A percentile compares a stretch with the other conserved stretches of the same genome.
phyloP scores from a whole-genome alignment of 2,113 vertebrate species.

The Kryptolebias marmoratus region DNA sequence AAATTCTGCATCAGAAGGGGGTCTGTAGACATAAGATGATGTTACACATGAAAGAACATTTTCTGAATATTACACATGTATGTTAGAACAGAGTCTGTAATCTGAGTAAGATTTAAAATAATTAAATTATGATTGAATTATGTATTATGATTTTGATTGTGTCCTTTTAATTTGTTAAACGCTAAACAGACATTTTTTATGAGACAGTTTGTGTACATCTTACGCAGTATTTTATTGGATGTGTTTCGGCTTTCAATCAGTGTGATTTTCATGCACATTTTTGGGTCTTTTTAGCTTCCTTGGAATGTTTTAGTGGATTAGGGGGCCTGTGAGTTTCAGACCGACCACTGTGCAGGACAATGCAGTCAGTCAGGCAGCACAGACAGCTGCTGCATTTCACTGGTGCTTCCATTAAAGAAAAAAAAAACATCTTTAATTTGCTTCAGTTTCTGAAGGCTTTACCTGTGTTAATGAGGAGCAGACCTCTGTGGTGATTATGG shows the following conservation, averaged over 20 bases:
- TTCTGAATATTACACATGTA: no score
- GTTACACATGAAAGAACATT: no score
- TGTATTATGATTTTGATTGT: no score
- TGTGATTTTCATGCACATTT: conserved; percentile 5
- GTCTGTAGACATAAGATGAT: no score
- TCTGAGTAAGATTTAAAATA: neutral
- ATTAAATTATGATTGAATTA: no score
- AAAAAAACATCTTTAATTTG: neutral
- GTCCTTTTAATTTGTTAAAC: no score
- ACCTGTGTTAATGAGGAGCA: neutral
- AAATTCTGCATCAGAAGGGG: no score
- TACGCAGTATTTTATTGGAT: neutral
- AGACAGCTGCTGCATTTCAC: conserved; percentile 35
- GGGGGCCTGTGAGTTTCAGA: conserved; percentile 31
- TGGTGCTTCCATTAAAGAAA: conserved; percentile 30
- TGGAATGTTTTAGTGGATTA: conserved; percentile 63
- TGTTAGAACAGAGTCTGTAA: no score
- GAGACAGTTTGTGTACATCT: no score
- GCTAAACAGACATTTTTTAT: no score
- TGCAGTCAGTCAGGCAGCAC: conserved; percentile 50
- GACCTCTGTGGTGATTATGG: neutral
- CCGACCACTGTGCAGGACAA: conserved; percentile 59
- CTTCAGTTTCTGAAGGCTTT: neutral
- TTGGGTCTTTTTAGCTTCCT: conserved; percentile 3
- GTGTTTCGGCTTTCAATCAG: neutral